Percentiles rank a stretch among this genome's conserved stretches.
Conservation (phyloP, 2,888 invertebrate genomes). For the Steinernema scapterisci region DNA sequence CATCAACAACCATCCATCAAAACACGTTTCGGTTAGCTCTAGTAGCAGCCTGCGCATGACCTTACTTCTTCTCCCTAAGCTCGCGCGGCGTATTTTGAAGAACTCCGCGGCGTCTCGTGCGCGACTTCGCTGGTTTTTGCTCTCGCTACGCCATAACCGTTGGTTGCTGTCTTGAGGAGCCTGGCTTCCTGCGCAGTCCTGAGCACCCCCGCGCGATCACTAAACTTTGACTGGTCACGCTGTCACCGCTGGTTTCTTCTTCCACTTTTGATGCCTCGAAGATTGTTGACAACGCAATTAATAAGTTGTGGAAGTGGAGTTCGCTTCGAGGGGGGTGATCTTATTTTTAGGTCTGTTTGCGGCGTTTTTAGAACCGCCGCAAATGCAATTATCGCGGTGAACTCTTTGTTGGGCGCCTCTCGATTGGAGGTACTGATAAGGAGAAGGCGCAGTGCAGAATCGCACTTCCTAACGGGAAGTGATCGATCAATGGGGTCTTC, state of each 20-base stretch:
- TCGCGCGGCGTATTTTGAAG: constrained; percentile 5
- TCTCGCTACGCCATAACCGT: constrained; percentile 24
- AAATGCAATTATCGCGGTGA: background rate
- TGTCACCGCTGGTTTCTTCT: background rate
- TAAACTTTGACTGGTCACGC: constrained; percentile 32
- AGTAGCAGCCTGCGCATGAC: background rate
- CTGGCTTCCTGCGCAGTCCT: too few species aligned
- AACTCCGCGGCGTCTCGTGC: constrained; percentile 10
- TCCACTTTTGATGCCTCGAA: constrained; percentile 1
- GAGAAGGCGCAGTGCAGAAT: background rate
- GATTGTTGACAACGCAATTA: constrained; percentile 12
- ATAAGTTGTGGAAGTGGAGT: background rate
- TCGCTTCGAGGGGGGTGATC: background rate
- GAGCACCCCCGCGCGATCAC: constrained; percentile 24
- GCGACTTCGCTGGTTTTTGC: constrained; percentile 8
- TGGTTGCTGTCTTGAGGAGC: background rate
- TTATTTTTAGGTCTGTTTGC: background rate
- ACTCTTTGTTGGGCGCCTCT: background rate
- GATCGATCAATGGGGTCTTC: background rate
- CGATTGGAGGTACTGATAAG: background rate
- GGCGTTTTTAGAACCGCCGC: background rate
- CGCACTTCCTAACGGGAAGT: background rate
- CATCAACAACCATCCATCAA: background rate
- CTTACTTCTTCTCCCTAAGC: background rate
- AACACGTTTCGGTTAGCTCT: background rate